phyloP scores from a whole-genome alignment of 1,140 invertebrate genomes.

The Mizuhopecten yessoensis region DNA sequence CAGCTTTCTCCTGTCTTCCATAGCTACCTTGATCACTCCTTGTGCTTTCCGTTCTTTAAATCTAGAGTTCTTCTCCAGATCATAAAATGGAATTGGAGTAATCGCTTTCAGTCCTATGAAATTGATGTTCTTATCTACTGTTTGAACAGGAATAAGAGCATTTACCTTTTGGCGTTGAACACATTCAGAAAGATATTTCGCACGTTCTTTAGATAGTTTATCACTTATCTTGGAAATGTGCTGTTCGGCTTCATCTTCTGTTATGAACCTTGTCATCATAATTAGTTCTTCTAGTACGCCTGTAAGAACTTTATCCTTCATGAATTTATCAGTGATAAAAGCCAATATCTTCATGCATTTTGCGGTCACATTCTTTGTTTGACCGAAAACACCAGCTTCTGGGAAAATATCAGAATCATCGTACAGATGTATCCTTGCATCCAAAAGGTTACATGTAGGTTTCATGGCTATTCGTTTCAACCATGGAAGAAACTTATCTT shows the following conservation, averaged over 20 bases:
- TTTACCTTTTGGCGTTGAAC: neutral
- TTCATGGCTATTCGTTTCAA: no score
- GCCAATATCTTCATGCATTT: constrained; percentile 11
- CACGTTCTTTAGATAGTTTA: neutral
- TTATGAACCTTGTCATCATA: neutral
- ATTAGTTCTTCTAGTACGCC: neutral
- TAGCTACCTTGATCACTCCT: neutral
- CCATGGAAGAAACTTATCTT: no score
- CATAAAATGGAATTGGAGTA: neutral
- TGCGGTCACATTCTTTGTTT: neutral
- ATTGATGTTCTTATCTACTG: neutral
- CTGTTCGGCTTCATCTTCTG: neutral
- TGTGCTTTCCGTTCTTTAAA: neutral
- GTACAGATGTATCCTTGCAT: neutral
- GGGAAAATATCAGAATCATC: neutral
- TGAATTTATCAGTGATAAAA: neutral
- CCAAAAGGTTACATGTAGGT: neutral
- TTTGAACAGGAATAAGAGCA: neutral
- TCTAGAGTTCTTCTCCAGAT: neutral
- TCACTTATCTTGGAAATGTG: neutral
- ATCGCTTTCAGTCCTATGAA: neutral
- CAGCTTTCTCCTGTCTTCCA: neutral
- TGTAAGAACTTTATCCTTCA: neutral
- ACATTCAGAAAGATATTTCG: neutral
- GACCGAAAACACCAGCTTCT: neutral